A percentile compares a stretch with the other conserved stretches of the same genome.
Conservation (phyloP, 1,140 invertebrate species). For the Drosophila insularis region DNA sequence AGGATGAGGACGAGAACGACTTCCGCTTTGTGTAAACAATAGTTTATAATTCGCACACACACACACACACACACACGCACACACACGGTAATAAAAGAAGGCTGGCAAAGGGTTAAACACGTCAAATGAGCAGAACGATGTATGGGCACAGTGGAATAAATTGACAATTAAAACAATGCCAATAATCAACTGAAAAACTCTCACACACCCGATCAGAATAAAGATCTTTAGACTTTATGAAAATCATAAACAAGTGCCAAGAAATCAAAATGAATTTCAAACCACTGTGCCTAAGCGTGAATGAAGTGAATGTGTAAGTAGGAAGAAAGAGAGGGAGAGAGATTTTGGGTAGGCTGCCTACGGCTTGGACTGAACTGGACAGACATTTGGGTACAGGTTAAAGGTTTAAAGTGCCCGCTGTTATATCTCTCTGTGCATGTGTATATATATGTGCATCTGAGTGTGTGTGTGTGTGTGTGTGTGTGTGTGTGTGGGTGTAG, state of each 20-base stretch:
- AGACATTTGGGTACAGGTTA: constrained; percentile 34
- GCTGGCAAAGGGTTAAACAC: constrained; percentile 56
- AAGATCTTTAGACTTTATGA: too few species aligned
- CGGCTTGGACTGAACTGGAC: constrained; percentile 19
- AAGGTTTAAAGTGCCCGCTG: constrained; percentile 52
- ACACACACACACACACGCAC: constrained; percentile 30
- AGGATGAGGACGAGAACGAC: constrained; percentile 49
- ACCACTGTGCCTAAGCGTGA: background rate
- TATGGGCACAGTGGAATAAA: constrained; percentile 1
- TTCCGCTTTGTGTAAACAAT: constrained; percentile 80
- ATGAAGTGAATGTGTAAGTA: background rate
- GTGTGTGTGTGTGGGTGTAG: constrained; percentile 18
- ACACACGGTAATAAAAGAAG: constrained; percentile 60
- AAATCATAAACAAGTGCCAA: too few species aligned
- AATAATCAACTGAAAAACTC: too few species aligned
- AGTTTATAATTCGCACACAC: constrained; percentile 73
- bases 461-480: constrained; percentile 7
- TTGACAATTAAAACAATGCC: background rate
- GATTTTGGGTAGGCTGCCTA: background rate
- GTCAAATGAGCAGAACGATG: constrained; percentile 45
- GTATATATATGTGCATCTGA: too few species aligned
- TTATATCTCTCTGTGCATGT: background rate
- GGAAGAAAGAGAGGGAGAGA: constrained; percentile 4
- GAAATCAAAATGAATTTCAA: too few species aligned
- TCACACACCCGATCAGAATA: too few species aligned